Evolutionary conservation across 2,113 vertebrate species (phyloP), one percentile per base, ranked within the genome.

Genomic region (Equus quagga): DNA sequence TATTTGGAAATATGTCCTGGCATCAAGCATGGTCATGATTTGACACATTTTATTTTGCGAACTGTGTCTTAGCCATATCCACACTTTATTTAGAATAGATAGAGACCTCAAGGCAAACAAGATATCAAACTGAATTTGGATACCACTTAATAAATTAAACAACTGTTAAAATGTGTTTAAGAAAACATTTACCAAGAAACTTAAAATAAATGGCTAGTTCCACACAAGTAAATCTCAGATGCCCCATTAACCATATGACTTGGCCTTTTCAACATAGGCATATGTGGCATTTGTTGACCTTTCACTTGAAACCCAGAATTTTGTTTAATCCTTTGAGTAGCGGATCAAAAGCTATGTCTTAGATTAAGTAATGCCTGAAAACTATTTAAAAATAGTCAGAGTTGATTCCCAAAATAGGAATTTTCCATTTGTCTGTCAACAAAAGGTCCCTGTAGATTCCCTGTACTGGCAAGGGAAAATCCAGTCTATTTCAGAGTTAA

Each of bases 381-480:
- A 96, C 72, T 72, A 85, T 97, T 97, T 96, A 67, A 96, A 97
- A 93, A 94, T 79, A 89, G 89, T 92, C 96, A 91, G 28, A 3
- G 4, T 80, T 79, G 51, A 86, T 92, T 98, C 96, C 31, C 56
- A 76, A 96, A 97, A 97, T 97, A 97, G 95, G 0, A 0, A 81
- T 95, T 93, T 98, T 97, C 91, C 94, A 96, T 72, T 87, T 97
- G 41, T 97, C 36, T 93, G 96, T 36, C 51, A 96, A 90, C 3
- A 83, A 97, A 97, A 97, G 84, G 80, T 96, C 64, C 51, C 92
- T 65, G 67, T 44, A 23, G 70, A 81, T 89, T 98, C 89, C 67
- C 65, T 36, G 10, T 51, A 80, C 41, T 64, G 58, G 41, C 69
- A 92, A 94, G 31, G 49, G 78, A 62, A 69, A 97, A 96, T 73